Evolutionary conservation across 2,113 vertebrate genomes (phyloP).

Genomic region (Numenius arquata): DNA sequence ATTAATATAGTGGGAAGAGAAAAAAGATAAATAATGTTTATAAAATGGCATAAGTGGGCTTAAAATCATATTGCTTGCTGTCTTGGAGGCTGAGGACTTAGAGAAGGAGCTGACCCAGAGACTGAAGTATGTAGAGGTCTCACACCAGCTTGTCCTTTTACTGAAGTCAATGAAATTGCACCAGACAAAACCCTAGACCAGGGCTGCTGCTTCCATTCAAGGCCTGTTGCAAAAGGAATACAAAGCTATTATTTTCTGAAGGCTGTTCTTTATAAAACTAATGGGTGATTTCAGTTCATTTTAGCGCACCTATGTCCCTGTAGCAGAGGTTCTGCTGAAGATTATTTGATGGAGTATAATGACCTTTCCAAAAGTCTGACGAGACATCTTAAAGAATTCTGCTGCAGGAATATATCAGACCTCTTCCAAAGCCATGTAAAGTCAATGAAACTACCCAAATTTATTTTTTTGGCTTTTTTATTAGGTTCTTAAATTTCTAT

Average conservation of each 20-base stretch:
- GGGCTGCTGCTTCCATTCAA: not conserved
- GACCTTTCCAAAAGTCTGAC: not conserved
- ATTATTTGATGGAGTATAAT: not conserved
- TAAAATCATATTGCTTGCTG: not conserved
- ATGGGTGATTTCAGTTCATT: not conserved
- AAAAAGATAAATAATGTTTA: not conserved
- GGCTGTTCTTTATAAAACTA: not conserved
- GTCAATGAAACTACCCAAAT: not conserved
- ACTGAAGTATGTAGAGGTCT: not conserved
- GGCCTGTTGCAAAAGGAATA: not conserved
- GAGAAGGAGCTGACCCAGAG: not conserved
- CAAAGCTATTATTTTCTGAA: not conserved
- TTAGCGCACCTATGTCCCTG: accelerated
- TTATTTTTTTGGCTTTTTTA: not conserved
- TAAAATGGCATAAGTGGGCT: not conserved
- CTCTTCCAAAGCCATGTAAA: not conserved
- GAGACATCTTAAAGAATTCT: not conserved
- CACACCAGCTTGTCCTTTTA: not conserved
- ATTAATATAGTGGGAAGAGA: not conserved
- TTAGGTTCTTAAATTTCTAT: not conserved
- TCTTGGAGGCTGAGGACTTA: not conserved
- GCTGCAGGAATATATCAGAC: not conserved
- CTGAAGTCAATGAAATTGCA: not conserved
- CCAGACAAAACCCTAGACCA: not conserved
- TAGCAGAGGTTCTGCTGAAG: not conserved